Percentiles rank a stretch among this genome's conserved stretches.
phyloP scores from a whole-genome alignment of 2,888 invertebrate species.

The Ecdyonurus torrentis region DNA sequence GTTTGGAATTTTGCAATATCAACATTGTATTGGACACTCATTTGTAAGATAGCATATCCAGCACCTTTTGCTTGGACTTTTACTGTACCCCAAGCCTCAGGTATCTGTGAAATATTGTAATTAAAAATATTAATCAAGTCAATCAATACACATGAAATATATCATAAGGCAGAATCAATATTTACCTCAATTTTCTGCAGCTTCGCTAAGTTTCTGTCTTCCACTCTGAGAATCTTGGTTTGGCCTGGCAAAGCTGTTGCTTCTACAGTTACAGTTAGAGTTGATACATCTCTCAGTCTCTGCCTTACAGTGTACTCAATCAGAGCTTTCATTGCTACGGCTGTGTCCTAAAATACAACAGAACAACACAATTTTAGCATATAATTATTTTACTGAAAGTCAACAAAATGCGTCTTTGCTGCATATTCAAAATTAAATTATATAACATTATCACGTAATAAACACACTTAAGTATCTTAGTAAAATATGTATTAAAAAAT shows the following conservation, averaged over 20 bases:
- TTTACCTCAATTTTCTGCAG: slow-evolving; percentile 59
- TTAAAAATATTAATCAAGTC: neutral
- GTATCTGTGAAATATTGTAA: slow-evolving; percentile 41
- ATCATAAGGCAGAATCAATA: too few relatives aligned
- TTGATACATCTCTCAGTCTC: slow-evolving; percentile 68
- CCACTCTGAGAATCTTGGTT: slow-evolving; percentile 47
- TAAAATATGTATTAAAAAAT: too few relatives aligned
- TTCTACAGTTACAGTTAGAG: slow-evolving; percentile 61
- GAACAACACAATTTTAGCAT: neutral
- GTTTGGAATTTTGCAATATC: slow-evolving; percentile 72
- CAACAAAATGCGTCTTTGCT: too few relatives aligned
- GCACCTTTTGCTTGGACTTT: slow-evolving; percentile 84
- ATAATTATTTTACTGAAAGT: neutral
- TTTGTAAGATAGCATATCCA: slow-evolving; percentile 86
- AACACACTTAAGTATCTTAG: too few relatives aligned
- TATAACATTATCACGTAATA: too few relatives aligned
- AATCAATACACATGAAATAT: too few relatives aligned
- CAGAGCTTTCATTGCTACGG: slow-evolving; percentile 72
- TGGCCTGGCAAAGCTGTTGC: slow-evolving; percentile 61
- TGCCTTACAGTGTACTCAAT: slow-evolving; percentile 78
- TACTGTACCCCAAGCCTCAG: slow-evolving; percentile 86
- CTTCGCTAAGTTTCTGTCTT: slow-evolving; percentile 57
- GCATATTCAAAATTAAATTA: too few relatives aligned
- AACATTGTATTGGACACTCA: slow-evolving; percentile 85
- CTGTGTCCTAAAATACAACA: slow-evolving; percentile 49